Base-by-base conservation (phyloP, 2,797 vertebrate genomes). In the Eutrigla gurnardus region DNA sequence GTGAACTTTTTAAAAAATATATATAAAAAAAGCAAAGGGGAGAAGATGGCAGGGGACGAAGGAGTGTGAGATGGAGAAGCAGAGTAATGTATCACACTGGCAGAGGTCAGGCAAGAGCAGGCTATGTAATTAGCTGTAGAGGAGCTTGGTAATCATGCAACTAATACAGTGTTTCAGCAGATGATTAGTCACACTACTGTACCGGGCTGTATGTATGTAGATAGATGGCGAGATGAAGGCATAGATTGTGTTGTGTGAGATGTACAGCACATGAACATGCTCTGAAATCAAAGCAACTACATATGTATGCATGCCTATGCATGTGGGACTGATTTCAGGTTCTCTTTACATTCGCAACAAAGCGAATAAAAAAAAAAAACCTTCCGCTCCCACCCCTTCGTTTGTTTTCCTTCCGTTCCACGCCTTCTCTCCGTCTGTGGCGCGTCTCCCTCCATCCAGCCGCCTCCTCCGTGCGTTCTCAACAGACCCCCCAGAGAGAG, bases 111-210 rank as follows among this genome's bases (percentile, higher is more conserved):
- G 81, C 86, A 84, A 88, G 91, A 91, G 90, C 90, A 93, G 79
- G 61, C 81, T 80, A 78, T 87, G 83, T 93, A 95, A 95, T 95
- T 94, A 94, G 88, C 91, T 87, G 89, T 87, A 92, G 90, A 93
- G 85, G 89, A 91, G 90, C 86, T 86, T 85, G 89, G 88, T 92
- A 93, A 93, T 94, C 91, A 93, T 94, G 92, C 86, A 92, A 88
- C 90, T 93, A 93, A 94, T 94, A 91, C 87, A 91, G 85, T 87
- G 84, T 91, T 91, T 93, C 88, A 81, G 85, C 71, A 90, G 89
- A 93, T 91, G 93, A 94, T 94, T 91, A 95, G 92, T 93, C 91
- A 91, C 79, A 82, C 84, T 75, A 83, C 64, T 87, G 82, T 79
- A 85, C 70, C 69, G 78, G 80, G 85, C 80, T 82, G 88, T 79